A percentile compares a stretch with the other conserved stretches of the same genome.
These are phyloP conservation scores for Cyclophora punctaria DNA, from an alignment of 2,888 invertebrate species.

Conservation along the genomic window DNA sequence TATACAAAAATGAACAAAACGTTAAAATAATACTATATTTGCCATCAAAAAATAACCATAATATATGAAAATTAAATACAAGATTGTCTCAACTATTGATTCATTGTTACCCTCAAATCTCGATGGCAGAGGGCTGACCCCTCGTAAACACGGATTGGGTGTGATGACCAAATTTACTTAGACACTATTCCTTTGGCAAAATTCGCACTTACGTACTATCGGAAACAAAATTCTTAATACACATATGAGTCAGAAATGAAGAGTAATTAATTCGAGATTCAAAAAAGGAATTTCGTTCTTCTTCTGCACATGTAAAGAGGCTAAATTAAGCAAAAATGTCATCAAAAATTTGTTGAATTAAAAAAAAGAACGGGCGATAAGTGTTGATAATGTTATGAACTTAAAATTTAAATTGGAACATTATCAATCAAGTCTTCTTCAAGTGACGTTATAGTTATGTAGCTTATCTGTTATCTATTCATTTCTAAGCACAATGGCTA, in stretches of 20 bases:
- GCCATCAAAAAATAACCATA: neutral
- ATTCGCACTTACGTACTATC: conserved; percentile 40
- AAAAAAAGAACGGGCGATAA: no score
- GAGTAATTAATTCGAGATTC: no score
- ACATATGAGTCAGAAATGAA: neutral
- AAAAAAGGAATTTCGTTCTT: no score
- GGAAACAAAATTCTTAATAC: conserved; percentile 9
- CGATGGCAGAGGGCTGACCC: conserved; percentile 53
- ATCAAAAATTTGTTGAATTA: no score
- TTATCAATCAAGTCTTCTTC: no score
- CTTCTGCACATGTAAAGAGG: no score
- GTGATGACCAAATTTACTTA: conserved; percentile 74
- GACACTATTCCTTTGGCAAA: conserved; percentile 49
- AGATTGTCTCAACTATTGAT: conserved; percentile 45
- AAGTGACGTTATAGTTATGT: no score
- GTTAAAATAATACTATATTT: neutral
- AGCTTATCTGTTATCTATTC: no score
- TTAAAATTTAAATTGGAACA: no score
- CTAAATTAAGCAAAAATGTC: no score
- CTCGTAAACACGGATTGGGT: conserved; percentile 65
- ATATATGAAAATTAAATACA: conserved; percentile 55
- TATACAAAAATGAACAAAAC: neutral
- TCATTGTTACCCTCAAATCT: conserved; percentile 66
- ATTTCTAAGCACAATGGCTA: no score
- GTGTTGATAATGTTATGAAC: no score